Evolutionary conservation across 37 sponge, comb jelly and placozoan genomes (phyloP), one percentile per base, ranked within the genome.

Genomic region (Theonella swinhoei): DNA sequence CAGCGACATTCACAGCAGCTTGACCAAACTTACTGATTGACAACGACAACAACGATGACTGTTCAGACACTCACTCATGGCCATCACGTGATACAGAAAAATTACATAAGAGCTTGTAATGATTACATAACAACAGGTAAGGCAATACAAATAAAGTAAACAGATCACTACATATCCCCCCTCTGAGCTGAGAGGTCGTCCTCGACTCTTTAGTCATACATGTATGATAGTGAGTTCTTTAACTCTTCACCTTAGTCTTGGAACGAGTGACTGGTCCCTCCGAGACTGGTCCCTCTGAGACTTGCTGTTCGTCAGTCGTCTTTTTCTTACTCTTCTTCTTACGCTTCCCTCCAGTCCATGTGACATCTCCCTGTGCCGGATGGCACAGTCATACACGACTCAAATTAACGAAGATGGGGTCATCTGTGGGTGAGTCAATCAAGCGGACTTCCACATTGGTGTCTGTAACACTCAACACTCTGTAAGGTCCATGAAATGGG

Each of bases 401-500:
- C 66, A 87, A 23, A 8, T 25, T 20, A 23, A 87, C 80, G 31
- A 71, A 79, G 8, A 79, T 64, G 8, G 80, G 29, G 28, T 3
- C 70, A 4, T 59, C 59, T 1, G 28, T 64, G 5, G 83, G 83
- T 4, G 28, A 9, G 19, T 74, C 77, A 20, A 75, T 68, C 63
- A 68, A 38, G 9, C 34, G 47, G 23, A 87, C 88, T 29, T 80
- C 76, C 2, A 68, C 83, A 73, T 83, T 78, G 63, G 32, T 84
- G n/a, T 39, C 67, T 39, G 75, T 74, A 25, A 77, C 42, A 23
- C 23, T 67, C 28, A 78, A 9, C 0, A 85, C 58, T 22, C 62
- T 0, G 35, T 78, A 85, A 25, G 86, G 79, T n/a, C 68, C 79
- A 58, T 85, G 72, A 47, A 33, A 85, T 28, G 86, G 86, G 3